Evolutionary conservation across 2,113 vertebrate genomes (phyloP), one percentile per base, ranked within the genome.

Genomic region (Leptosomus discolor): DNA sequence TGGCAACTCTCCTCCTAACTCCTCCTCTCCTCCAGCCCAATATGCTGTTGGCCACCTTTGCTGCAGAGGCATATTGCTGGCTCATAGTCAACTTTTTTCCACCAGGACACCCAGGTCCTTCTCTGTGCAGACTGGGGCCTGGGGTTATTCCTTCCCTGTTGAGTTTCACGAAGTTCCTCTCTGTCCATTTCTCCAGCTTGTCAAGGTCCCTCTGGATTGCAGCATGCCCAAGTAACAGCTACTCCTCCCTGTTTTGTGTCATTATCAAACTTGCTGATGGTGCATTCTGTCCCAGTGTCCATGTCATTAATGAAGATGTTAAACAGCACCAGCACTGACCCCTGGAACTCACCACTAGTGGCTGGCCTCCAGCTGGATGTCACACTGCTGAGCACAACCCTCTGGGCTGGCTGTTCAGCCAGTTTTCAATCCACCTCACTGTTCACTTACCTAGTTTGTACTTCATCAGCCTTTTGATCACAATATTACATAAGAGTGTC

Each of bases 331-430:
- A 26, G 16, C 8, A 10, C 27, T 57, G 41, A 34, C 8, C 6
- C 8, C n/a, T 43, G 50, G 48, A 64, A 14, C n/a, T 65, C 56
- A 65, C 7, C 12, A 22, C 24, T 17, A 24, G 41, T 15, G 37
- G 6, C 23, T 85, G 50, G 18, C 15, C 19, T 60, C 29, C 43
- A 70, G 21, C 24, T 82, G 56, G 32, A 61, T 73, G 13, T 46
- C 3, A 1, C 1, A 0, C 0, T 48, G 24, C 34, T 56, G 36
- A 41, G 69, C 64, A 78, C 16, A 70, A 53, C 5, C 24, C 37
- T 54, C 22, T 46, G 46, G 46, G n/a, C 51, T 58, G 46, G 8
- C 36, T 67, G 1, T 58, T 82, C 39, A 43, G 29, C 3, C 37
- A 29, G 15, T 85, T 82, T 71, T 54, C 36, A 56, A 26, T 50